Base-by-base conservation (phyloP, 2,888 invertebrate genomes). In the Xestobium rufovillosum region DNA sequence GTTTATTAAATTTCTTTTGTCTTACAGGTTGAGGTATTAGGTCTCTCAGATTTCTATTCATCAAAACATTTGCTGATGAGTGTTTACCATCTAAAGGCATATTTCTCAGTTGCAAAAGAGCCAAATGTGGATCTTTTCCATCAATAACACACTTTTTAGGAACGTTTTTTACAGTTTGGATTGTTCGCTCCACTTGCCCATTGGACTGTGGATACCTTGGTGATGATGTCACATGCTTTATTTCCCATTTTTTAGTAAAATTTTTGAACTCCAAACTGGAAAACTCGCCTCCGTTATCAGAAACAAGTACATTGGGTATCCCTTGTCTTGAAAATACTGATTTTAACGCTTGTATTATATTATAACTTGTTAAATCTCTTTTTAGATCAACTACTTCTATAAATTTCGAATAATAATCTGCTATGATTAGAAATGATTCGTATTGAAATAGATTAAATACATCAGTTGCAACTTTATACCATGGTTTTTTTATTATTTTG, bases 301-400 rank as follows among this genome's bases (percentile, higher is more conserved):
- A 42, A 3, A 44, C 34, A 16, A 45, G 12, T 16, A 38, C 29
- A 31, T 15, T 29, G n/a, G 43, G 45, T 26, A 47, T 42, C 1
- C 45, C 43, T 14, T 38, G 34, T 11, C 38, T 23, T 8, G 42
- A 16, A 40, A 45, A 43, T 12, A 38, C 37, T 14, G 25, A 23
- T 40, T 42, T 43, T 29, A 44, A 27, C 8, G 39, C 37, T 1
- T 29, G 15, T 3, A 41, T 34, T 4, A 41, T 25, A n/a, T 34
- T 41, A 13, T 32, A 9, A 6, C 31, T 12, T 1, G 38, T 41
- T 9, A 13, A n/a, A 14, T 41, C 31, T 14, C 13, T 23, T 8
- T 33, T 34, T 30, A 38, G 15, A 12, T 29, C 16, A 9, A 23
- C 13, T 8, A 41, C 11, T 26, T 41, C 41, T 9, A 19, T 15